Evolutionary conservation across 2,797 vertebrate genomes (phyloP), one percentile per base, ranked within the genome.

Genomic region (Cynodonichthys magdalenae): DNA sequence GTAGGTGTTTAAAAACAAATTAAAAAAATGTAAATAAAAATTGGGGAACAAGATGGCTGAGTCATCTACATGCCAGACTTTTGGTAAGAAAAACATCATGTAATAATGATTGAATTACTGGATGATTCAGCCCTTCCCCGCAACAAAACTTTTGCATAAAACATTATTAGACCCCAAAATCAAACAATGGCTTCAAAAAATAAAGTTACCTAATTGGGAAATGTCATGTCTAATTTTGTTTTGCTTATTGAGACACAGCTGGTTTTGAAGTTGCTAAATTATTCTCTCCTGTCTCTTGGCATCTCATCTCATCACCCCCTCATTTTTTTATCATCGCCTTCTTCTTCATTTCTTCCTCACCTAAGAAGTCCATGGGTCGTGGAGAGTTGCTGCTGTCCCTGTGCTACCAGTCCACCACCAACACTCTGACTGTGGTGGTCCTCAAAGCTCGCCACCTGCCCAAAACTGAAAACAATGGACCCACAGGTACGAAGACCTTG

Each of bases 381-480:
- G 97, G 97, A 17, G 97, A 99, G 87, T 77, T 99, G 53, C 92
- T 99, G 85, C 92, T 99, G 28, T 99, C 97, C 58, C 94, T 99
- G 60, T 99, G 97, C 79, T 99, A 99, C 87, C 97, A 99, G 83
- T 99, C 97, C 56, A 97, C 95, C 71, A 98, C 96, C 75, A 98
- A 97, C 71, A 97, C 96, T 4, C 94, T 99, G 77, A 99, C 96
- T 14, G 97, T 98, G 69, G 97, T 99, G 70, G 96, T 99, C 62
- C 93, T 99, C 75, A 99, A 99, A 91, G 97, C 97, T 20, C 95
- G 96, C n/a, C 96, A 99, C 77, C 91, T 99, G 74, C 96, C 96
- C 56, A 97, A 96, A 87, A 92, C 93, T 34, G 96, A 99, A 73
- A 93, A 94, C 77, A 95, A 93, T n/a, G 94, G 95, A 80, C 95